phyloP scores from a whole-genome alignment of 2,888 invertebrate species.

The Acanthosepion pharaonis region DNA sequence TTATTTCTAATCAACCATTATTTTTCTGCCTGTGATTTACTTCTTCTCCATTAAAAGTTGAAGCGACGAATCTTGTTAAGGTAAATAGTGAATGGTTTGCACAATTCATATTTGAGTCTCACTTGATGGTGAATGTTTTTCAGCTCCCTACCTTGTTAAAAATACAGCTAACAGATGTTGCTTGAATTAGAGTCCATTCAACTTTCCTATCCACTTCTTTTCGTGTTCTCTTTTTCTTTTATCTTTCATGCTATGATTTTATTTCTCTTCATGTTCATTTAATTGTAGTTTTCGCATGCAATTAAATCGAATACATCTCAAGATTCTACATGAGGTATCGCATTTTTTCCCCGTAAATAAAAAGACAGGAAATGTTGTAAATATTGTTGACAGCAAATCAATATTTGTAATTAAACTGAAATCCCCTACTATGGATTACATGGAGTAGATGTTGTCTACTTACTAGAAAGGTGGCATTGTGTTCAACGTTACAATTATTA shows the following conservation, averaged over 20 bases:
- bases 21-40: too few relatives aligned
- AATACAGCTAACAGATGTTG: background rate
- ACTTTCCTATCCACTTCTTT: background rate
- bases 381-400: background rate
- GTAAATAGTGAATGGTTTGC: background rate
- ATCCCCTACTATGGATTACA: background rate
- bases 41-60: too few relatives aligned
- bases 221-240: background rate
- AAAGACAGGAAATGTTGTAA: background rate
- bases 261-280: background rate
- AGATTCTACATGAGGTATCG: background rate
- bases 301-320: background rate
- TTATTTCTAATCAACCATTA: too few relatives aligned
- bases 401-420: background rate
- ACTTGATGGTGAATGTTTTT: background rate
- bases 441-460: background rate
- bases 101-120: background rate
- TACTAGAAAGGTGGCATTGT: too few relatives aligned
- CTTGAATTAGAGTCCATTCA: background rate
- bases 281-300: background rate
- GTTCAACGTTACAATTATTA: too few relatives aligned
- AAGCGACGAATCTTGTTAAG: background rate
- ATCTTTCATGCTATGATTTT: background rate
- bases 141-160: background rate
- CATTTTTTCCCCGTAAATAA: background rate